Base-by-base conservation (phyloP, 2,113 vertebrate species). In the Hyaena hyaena region DNA sequence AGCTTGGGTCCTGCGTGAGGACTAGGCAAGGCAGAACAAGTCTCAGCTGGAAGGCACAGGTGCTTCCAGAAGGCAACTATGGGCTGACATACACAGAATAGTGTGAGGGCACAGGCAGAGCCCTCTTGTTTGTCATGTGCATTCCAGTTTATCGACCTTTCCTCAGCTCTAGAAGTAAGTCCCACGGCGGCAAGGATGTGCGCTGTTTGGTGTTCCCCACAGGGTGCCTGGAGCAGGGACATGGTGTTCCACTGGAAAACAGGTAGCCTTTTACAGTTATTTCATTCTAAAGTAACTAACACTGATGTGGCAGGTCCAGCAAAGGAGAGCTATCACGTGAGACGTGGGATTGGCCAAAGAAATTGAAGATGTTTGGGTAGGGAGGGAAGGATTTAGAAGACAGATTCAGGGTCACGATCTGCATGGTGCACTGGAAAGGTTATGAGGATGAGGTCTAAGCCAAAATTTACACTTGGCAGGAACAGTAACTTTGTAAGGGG, bases 51-150 rank as follows among this genome's bases (percentile, higher is more conserved):
- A n/a, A 85, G 81, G 68, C 73, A 43, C 10, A 82, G 35, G 31
- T 50, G 5, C 61, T 89, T 73, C 17, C 0, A 45, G n/a, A 26
- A 81, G 21, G 19, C 48, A 48, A 69, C 33, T 24, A 0, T 55
- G 31, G 45, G 45, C 9, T 28, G n/a, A 53, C 23, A 43, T 1
- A 0, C 8, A 2, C n/a, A n/a, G n/a, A 24, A 45, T 26, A 0
- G 35, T 10, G 14, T 10, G 14, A 68, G 28, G 39, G 1, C 10
- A 31, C n/a, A 68, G 71, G 23, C 2, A 33, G 16, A 33, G 39
- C 23, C 28, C 7, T 90, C 14, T 43, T 21, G 8, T 33, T 86
- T 4, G 58, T 61, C 61, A 0, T 17, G 4, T 63, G 19, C 21
- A 4, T 74, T 89, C 68, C 77, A 26, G 35, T 35, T 85, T 83